Evolutionary conservation across 2,113 vertebrate genomes (phyloP), one percentile per base, ranked within the genome.

Genomic region (Tetrao urogallus): DNA sequence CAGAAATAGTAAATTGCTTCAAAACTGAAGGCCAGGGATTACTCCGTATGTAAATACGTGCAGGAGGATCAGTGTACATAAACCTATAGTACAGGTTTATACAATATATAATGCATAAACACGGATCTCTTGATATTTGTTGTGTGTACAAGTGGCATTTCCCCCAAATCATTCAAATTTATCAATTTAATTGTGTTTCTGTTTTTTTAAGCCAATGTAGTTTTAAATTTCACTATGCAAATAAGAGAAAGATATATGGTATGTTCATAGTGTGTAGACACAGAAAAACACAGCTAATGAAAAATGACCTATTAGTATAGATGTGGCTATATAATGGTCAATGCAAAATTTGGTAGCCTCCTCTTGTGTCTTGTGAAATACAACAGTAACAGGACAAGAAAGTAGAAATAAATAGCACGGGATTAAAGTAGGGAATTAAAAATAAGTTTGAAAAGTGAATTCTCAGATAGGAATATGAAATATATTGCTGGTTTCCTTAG

Each of bases 1-100:
- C 83, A 88, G 34, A 52, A 86, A 27, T 43, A 67, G 38, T 75
- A 75, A 92, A 85, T 73, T 72, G 61, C 40, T 76, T 84, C 52
- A 61, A 75, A 90, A 34, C 63, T 89, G 30, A 43, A 86, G 30
- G 58, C n/a, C 43, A 65, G n/a, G 57, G 57, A 57, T 81, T 40
- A 20, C 25, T 83, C 17, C 34, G 25, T 84, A 36, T 78, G 36
- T 92, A 66, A 78, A 75, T 83, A 38, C 11, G 14, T 80, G 32
- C 36, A 36, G 66, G 32, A 88, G 50, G 64, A 90, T 93, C 88
- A 72, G 30, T 24, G 27, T 43, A 10, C 32, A 25, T 88, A 50
- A 88, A 43, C 34, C 34, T 86, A n/a, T 13, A 71, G n/a, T 38
- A 86, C 27, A 52, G 50, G 50, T 52, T 52, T 52, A 28, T 86